Evolutionary conservation across 2,888 invertebrate genomes (phyloP).

Genomic region (Cheilosia grossa): DNA sequence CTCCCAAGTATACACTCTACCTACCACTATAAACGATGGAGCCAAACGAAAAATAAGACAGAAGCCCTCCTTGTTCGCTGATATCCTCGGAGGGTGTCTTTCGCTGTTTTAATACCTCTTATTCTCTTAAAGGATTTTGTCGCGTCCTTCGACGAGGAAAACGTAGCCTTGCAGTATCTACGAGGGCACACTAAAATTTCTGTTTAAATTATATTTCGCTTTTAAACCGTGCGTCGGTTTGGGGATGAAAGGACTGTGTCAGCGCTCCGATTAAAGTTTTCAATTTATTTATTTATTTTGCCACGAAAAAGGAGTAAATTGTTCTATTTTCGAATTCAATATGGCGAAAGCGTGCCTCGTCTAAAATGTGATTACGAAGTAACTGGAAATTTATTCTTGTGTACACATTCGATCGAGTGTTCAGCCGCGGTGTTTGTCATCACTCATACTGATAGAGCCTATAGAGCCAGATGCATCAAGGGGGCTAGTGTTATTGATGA

Average conservation of each 20-base stretch:
- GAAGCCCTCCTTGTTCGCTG: slow-evolving; percentile 33
- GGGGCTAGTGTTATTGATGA: slow-evolving; percentile 10
- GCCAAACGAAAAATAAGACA: slow-evolving; percentile 17
- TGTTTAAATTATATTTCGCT: slow-evolving; percentile 55
- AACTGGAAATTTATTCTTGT: slow-evolving; percentile 49
- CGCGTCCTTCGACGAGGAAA: slow-evolving; percentile 29
- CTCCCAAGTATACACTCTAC: slow-evolving; percentile 21
- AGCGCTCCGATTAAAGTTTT: slow-evolving; percentile 4
- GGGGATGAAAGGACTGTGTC: slow-evolving; percentile 10
- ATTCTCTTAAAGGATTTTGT: slow-evolving; percentile 33
- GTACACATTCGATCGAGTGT: slow-evolving; percentile 8
- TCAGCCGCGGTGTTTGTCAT: background rate
- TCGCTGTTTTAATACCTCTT: slow-evolving; percentile 26
- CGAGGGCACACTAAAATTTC: slow-evolving; percentile 23
- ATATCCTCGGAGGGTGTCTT: slow-evolving; percentile 44
- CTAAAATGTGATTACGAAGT: slow-evolving; percentile 44
- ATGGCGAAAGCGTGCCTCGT: slow-evolving; percentile 26
- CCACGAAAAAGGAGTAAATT: slow-evolving; percentile 2
- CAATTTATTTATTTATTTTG: background rate
- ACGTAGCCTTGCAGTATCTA: slow-evolving; percentile 33
- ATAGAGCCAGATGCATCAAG: background rate
- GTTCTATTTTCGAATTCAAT: slow-evolving; percentile 6
- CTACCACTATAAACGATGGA: slow-evolving; percentile 14
- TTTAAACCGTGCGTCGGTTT: background rate
- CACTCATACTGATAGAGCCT: background rate